Conservation (phyloP, 2,113 vertebrate species). For the Sinocyclocheilus anophthalmus region DNA sequence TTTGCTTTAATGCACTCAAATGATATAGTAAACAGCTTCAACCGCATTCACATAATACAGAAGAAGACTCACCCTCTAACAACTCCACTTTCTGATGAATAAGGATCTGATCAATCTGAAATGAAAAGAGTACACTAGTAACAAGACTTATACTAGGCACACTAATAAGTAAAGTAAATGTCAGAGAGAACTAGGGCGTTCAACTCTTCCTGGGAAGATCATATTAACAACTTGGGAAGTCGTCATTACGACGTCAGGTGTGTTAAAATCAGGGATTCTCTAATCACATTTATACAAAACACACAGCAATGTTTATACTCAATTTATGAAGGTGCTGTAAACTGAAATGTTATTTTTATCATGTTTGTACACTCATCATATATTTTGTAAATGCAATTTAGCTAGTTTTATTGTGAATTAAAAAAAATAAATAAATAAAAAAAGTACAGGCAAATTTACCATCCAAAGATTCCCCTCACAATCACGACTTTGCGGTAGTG, state of each 20-base stretch:
- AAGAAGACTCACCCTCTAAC: slow-evolving; percentile 79
- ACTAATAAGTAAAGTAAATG: neutral
- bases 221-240: too few species aligned
- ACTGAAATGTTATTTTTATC: too few species aligned
- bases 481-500: neutral
- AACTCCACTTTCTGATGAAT: slow-evolving; percentile 88
- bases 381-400: neutral
- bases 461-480: neutral
- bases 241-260: too few species aligned
- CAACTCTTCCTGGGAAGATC: too few species aligned
- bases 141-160: neutral
- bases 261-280: too few species aligned
- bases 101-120: slow-evolving; percentile 86
- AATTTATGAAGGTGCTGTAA: too few species aligned
- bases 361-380: too few species aligned
- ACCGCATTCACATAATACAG: neutral
- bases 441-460: neutral
- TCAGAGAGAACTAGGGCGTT: neutral
- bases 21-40: slow-evolving; percentile 6
- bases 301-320: too few species aligned
- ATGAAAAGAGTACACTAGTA: neutral
- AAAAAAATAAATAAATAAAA: neutral
- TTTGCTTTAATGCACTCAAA: neutral
- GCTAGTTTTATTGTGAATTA: neutral
- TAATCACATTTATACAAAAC: too few species aligned